phyloP scores from a whole-genome alignment of 35 echinoderm and acorn worm species.

The Acanthaster planci region DNA sequence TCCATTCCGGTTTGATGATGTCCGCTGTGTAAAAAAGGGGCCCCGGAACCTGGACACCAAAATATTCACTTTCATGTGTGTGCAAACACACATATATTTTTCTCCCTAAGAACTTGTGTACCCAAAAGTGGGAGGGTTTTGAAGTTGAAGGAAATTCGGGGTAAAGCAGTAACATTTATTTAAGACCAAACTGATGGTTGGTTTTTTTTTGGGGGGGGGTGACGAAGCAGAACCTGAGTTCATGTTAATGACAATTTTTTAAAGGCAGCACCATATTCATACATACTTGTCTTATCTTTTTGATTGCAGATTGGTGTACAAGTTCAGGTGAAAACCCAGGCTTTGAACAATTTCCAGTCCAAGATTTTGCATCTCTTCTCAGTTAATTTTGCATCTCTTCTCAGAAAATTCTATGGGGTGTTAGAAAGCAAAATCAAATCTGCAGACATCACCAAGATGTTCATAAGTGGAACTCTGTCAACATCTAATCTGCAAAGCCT shows the following conservation, averaged over 20 bases:
- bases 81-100: too few species aligned
- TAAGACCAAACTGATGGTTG: background rate
- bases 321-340: background rate
- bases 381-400: constrained; percentile 37
- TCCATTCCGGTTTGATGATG: too few species aligned
- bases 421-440: constrained; percentile 27
- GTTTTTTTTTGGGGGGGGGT: background rate
- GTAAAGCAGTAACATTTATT: background rate
- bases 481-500: background rate
- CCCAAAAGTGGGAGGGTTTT: too few species aligned
- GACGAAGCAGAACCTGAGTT: background rate
- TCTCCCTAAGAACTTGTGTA: too few species aligned
- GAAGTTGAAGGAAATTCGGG: background rate
- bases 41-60: too few species aligned
- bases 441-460: constrained; percentile 22
- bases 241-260: background rate
- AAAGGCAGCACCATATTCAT: background rate
- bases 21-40: too few species aligned
- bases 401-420: constrained; percentile 47
- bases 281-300: background rate
- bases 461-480: background rate
- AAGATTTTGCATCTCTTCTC: too few species aligned
- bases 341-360: constrained; percentile 22
- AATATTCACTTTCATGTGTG: too few species aligned
- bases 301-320: constrained; percentile 44